Base-by-base conservation (phyloP, 2,888 invertebrate genomes). In the Hypsopygia costalis region DNA sequence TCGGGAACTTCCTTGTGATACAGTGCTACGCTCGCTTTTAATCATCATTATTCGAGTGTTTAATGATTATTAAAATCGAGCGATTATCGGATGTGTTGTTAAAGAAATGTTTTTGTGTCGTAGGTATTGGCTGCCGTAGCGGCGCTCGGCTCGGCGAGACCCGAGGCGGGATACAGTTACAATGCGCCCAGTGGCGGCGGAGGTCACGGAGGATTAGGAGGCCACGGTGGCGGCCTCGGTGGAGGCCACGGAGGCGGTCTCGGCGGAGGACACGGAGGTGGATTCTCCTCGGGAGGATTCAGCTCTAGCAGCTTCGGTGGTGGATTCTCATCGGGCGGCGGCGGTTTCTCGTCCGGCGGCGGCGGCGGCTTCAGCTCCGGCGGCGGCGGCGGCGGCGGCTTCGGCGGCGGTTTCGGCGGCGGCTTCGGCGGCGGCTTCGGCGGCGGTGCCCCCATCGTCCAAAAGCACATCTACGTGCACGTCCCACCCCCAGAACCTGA, bases 401-500 rank as follows among this genome's bases (percentile, higher is more conserved):
- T 66, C 46, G 80, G 76, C 12, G 70, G 70, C 58, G 77, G 79
- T 10, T 69, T 70, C 55, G 78, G 81, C 46, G 80, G 76, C 47
- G 78, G 86, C 46, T 81, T 81, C 66, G 82, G 83, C 36, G 85
- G 88, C 46, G 79, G 72, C 37, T 69, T 94, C 60, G 91, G 93
- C 40, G 91, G n/a, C 36, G 85, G 88, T 46, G 79, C 72, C 37
- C 70, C 94, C 60, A 91, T 93, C 40, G 91, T 94, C 61, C 93
- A 93, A 78, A 94, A 94, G 68, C 94, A 93, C 91, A 94, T 94
- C 88, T 95, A 94, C 91, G 94, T 94, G 38, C 94, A 94, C 73
- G 94, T 94, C 33, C 94, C 95, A 38, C 94, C 94, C 74, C 94
- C 94, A 91, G 94, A 94, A 81, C 94, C 93, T 29, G 92, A 93